Base-by-base conservation (phyloP, 1,140 invertebrate species). In the Drosophila tsacasi region DNA sequence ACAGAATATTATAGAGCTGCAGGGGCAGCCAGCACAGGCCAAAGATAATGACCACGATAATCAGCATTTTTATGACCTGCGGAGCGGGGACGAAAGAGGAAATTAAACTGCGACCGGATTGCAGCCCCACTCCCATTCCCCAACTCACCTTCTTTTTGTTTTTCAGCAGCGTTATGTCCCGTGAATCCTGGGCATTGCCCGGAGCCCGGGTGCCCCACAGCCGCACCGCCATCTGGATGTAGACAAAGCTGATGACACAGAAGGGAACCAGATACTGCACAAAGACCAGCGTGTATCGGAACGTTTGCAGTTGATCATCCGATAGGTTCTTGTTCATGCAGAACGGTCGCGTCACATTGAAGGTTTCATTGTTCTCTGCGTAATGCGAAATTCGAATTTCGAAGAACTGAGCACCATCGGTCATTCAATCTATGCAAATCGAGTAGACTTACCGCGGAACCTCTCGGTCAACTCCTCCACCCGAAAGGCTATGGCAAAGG, bases 1-100 rank as follows among this genome's bases (percentile, higher is more conserved):
- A 95, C 40, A 97, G 93, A 76, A 96, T 94, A 93, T 95, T 96
- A 92, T 96, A 98, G 21, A 94, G 95, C 84, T 97, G 97, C 52
- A 97, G 93, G 2, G 97, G 97, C 25, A 97, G 93, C 97, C 97
- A 97, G 87, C 96, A 97, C 5, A 97, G 83, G 1, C 95, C 96
- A 81, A 97, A 97, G 6, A 97, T 93, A 10, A 96, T 94, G 17
- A 97, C 97, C 2, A 97, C 96, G 39, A 97, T 95, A 13, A 97
- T 95, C 61, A 97, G 93, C 96, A 97, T 97, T 94, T 97, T 97
- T 77, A 97, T 97, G 15, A 97, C 96, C 96, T 97, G 94, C 7
- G 93, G 93, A 21, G 42, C 15, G 52, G 30, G 35, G 55, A 27
- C 50, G 21, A 50, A 8, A 52, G 30, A 65, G 66, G 67, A 65